Conservation (phyloP, 2,797 vertebrate species). For the Acrossocheilus wenchowensis region DNA sequence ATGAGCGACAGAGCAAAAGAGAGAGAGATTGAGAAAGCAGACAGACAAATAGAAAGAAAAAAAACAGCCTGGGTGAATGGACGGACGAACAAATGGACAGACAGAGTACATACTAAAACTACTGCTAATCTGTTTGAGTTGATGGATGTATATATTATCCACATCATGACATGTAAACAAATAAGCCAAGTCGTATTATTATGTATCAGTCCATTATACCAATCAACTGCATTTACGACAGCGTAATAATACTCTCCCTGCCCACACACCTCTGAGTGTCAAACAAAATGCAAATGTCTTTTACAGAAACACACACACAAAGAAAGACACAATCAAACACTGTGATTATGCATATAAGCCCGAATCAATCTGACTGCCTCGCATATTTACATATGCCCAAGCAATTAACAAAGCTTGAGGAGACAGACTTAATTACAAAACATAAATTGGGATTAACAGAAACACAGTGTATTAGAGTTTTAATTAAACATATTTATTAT, state of each 20-base stretch:
- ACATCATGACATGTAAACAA: conserved; percentile 40
- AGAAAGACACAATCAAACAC: conserved; percentile 46
- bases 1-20: conserved; percentile 67
- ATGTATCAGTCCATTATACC: conserved; percentile 26
- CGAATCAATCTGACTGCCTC: conserved; percentile 51
- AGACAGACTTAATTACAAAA: conserved; percentile 73
- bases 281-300: conserved; percentile 32
- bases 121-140: conserved; percentile 21
- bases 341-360: conserved; percentile 50
- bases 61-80: conserved; percentile 2
- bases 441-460: conserved; percentile 71
- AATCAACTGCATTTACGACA: conserved; percentile 38
- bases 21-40: conserved; percentile 58
- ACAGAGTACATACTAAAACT: conserved; percentile 17
- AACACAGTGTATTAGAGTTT: conserved; percentile 65
- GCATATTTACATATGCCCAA: conserved; percentile 57
- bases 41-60: conserved; percentile 58
- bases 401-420: conserved; percentile 68
- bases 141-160: conserved; percentile 27
- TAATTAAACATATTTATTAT: conserved; percentile 72
- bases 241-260: conserved; percentile 34
- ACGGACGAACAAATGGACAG: conserved; percentile 19
- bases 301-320: background rate
- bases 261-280: conserved; percentile 35
- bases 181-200: conserved; percentile 16